Conservation (phyloP, 2,888 invertebrate genomes). For the Drosophila cracens region DNA sequence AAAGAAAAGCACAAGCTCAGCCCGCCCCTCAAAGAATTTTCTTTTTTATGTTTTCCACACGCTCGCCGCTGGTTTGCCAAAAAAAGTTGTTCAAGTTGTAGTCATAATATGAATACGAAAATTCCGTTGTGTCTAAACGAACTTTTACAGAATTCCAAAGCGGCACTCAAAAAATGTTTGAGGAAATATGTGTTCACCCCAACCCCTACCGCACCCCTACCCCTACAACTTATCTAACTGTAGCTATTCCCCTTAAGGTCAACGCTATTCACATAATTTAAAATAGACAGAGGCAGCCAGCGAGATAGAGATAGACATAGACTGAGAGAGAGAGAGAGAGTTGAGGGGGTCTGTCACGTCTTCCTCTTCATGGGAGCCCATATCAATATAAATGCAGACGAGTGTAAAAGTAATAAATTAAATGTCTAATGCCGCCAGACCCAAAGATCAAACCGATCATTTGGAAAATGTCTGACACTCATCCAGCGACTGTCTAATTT, state of each 20-base stretch:
- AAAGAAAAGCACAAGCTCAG: constrained; percentile 13
- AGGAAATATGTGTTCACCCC: constrained; percentile 43
- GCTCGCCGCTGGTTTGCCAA: constrained; percentile 42
- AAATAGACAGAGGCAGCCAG: constrained; percentile 16
- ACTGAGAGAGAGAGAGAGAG: constrained; percentile 6
- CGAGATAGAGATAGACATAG: neutral
- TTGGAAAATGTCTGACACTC: constrained; percentile 49
- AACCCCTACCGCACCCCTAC: neutral
- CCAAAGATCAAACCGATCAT: constrained; percentile 57
- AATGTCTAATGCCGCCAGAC: constrained; percentile 59
- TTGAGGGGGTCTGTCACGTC: constrained; percentile 9
- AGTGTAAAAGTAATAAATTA: constrained; percentile 66
- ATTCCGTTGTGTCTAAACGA: constrained; percentile 47
- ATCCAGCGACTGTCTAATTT: constrained; percentile 39
- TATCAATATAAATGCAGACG: constrained; percentile 36
- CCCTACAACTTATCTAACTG: constrained; percentile 8
- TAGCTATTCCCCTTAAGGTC: constrained; percentile 52
- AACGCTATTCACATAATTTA: constrained; percentile 43
- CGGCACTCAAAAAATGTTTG: constrained; percentile 44
- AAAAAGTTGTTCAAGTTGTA: constrained; percentile 37
- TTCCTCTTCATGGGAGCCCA: constrained; percentile 20
- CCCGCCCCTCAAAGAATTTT: constrained; percentile 1
- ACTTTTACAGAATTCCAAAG: constrained; percentile 69
- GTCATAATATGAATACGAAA: constrained; percentile 26
- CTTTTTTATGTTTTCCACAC: constrained; percentile 46